A percentile compares a stretch with the other conserved stretches of the same genome.
Evolutionary conservation across 2,888 invertebrate genomes (phyloP).

Genomic region (Galeruca laticollis): DNA sequence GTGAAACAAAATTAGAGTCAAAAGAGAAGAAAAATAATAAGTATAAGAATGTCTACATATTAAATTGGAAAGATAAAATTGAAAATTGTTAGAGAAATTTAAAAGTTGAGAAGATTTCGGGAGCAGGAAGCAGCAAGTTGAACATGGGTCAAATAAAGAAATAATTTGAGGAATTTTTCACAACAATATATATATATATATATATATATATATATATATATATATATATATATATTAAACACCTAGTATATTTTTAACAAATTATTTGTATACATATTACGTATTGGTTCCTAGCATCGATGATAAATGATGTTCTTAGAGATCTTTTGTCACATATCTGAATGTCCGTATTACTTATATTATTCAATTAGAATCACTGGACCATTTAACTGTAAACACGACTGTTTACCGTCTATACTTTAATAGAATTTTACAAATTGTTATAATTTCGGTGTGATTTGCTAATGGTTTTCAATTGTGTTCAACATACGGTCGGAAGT

Average conservation of each 20-base stretch:
- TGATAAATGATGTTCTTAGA: background rate
- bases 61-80: too few relatives aligned
- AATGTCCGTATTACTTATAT: conserved; percentile 15
- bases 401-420: conserved; percentile 42
- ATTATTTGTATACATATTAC: background rate
- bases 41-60: too few relatives aligned
- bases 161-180: too few relatives aligned
- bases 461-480: conserved; percentile 52
- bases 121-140: too few relatives aligned
- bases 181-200: too few relatives aligned
- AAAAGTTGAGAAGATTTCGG: too few relatives aligned
- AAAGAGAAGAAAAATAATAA: too few relatives aligned
- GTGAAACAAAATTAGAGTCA: too few relatives aligned
- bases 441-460: conserved; percentile 35
- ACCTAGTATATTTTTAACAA: background rate
- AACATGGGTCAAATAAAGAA: too few relatives aligned
- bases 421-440: conserved; percentile 45
- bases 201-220: too few relatives aligned
- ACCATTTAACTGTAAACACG: conserved; percentile 37
- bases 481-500: conserved; percentile 37
- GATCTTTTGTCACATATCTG: background rate
- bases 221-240: too few relatives aligned
- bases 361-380: conserved; percentile 27
- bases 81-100: too few relatives aligned
- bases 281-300: background rate